Evolutionary conservation across 2,113 vertebrate genomes (phyloP).

Genomic region (Eudyptes chrysolophus): DNA sequence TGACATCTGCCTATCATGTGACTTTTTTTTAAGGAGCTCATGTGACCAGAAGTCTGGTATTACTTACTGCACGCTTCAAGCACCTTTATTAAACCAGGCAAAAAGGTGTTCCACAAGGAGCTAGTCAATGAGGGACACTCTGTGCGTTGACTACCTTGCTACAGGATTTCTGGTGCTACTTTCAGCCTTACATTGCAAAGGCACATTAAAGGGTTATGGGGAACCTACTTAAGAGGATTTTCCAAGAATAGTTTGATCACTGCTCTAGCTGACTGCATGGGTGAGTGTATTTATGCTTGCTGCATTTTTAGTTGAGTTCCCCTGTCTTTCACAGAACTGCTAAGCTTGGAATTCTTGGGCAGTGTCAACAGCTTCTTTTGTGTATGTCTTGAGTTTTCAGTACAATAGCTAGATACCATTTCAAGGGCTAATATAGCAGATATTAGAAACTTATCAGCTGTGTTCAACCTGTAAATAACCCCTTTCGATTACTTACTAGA

Average conservation of each 20-base stretch:
- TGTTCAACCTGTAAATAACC: background rate
- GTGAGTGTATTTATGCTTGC: background rate
- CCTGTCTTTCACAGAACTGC: background rate
- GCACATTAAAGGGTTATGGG: background rate
- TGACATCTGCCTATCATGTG: background rate
- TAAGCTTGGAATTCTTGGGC: background rate
- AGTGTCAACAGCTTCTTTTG: background rate
- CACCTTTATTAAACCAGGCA: background rate
- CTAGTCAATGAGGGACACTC: background rate
- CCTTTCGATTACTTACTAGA: background rate
- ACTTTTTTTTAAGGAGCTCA: background rate
- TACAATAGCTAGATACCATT: background rate
- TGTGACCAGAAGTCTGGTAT: background rate
- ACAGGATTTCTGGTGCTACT: background rate
- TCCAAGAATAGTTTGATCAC: background rate
- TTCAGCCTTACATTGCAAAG: background rate
- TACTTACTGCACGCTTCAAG: background rate
- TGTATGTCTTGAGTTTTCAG: background rate
- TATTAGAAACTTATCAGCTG: background rate
- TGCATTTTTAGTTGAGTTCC: background rate
- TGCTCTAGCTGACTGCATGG: background rate
- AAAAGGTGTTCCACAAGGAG: background rate
- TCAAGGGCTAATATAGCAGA: background rate
- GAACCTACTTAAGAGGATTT: background rate
- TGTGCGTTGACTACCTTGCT: background rate